phyloP scores from a whole-genome alignment of 2,797 vertebrate species.

The Silurus aristotelis region DNA sequence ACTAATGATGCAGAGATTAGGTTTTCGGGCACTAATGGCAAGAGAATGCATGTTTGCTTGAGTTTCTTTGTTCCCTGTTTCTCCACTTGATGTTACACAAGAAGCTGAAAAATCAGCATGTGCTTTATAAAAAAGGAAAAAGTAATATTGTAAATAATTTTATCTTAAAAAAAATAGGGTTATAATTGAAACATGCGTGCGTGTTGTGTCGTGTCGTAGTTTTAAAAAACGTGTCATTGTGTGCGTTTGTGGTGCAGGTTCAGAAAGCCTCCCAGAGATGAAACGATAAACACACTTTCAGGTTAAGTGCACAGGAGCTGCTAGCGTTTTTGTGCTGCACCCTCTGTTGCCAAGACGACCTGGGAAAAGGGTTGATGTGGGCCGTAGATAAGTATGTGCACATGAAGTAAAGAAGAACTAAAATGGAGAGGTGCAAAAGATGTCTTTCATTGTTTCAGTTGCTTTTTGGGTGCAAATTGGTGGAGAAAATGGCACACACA shows the following conservation, averaged over 20 bases:
- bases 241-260: conserved; percentile 45
- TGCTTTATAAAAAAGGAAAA: no score
- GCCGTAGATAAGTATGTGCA: conserved; percentile 67
- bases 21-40: background rate
- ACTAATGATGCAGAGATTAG: conserved; percentile 1
- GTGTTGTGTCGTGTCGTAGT: background rate
- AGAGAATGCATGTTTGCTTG: background rate
- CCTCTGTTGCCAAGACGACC: conserved; percentile 75
- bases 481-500: conserved; percentile 28
- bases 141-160: background rate
- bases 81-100: background rate
- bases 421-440: conserved; percentile 51
- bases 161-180: background rate
- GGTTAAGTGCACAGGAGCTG: conserved; percentile 64
- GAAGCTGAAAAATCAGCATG: background rate
- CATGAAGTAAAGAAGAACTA: conserved; percentile 50
- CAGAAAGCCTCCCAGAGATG: conserved; percentile 66
- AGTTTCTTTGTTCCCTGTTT: background rate
- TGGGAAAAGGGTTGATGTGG: conserved; percentile 76
- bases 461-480: conserved; percentile 34
- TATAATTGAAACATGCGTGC: no score
- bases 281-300: conserved; percentile 66
- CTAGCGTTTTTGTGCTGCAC: conserved; percentile 64
- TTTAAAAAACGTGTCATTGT: conserved; percentile 43
- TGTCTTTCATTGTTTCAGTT: conserved; percentile 32